Evolutionary conservation across 2,113 vertebrate species (phyloP).

Genomic region (Oriolus oriolus): DNA sequence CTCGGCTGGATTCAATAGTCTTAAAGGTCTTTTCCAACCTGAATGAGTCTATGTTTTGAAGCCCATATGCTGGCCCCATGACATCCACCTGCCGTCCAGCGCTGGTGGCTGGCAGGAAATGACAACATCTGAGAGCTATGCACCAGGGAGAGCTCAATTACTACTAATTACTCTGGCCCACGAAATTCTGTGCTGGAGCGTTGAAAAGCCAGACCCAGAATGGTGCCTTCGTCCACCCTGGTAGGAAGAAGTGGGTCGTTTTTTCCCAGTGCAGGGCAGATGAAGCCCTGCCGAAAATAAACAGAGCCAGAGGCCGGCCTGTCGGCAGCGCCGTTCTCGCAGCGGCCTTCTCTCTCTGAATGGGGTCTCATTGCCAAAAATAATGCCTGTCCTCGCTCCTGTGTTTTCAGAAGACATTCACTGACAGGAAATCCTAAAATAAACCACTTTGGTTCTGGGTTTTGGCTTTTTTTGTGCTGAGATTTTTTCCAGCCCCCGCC

Average conservation of each 20-base stretch:
- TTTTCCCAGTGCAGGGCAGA: background rate
- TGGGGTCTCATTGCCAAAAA: constrained; percentile 37
- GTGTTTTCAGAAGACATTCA: constrained; percentile 33
- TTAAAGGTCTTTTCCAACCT: background rate
- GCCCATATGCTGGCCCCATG: background rate
- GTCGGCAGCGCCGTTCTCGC: background rate
- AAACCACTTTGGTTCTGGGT: constrained; percentile 35
- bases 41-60: background rate
- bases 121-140: background rate
- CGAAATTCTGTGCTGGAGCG: background rate
- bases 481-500: constrained; percentile 14
- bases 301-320: background rate
- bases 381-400: constrained; percentile 30
- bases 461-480: constrained; percentile 9
- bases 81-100: background rate
- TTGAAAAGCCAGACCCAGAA: background rate
- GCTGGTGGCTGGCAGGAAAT: constrained; percentile 18
- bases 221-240: background rate
- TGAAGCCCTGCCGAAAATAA: constrained; percentile 5
- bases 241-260: background rate
- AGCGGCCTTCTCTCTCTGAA: background rate
- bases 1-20: background rate
- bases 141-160: background rate
- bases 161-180: background rate
- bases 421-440: constrained; percentile 63